A percentile compares a stretch with the other conserved stretches of the same genome.
Conservation (phyloP, 37 sponge, comb jelly and placozoan species). For the Cladorhizidae sp. region DNA sequence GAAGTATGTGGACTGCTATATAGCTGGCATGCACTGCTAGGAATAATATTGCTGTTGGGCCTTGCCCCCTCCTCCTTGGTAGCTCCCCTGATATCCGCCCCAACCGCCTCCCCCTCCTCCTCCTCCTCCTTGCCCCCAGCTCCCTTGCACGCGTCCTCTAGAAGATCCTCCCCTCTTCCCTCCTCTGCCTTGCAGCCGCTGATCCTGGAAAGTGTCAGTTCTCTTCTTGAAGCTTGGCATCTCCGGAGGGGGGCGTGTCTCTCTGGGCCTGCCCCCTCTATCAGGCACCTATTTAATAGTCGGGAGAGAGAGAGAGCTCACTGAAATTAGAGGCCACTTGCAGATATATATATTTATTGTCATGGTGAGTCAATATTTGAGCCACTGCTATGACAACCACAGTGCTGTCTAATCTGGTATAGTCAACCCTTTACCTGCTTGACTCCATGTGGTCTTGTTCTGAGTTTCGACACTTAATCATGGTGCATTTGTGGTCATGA, state of each 20-base stretch:
- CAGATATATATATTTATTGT: too few species aligned
- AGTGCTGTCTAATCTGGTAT: too few species aligned
- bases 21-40: too few species aligned
- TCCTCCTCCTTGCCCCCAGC: slow-evolving; percentile 10
- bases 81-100: not conserved
- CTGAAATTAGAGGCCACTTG: too few species aligned
- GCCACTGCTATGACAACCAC: not conserved
- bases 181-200: slow-evolving; percentile 51
- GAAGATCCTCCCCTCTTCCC: slow-evolving; percentile 17
- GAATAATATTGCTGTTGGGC: slow-evolving; percentile 29
- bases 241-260: slow-evolving; percentile 91
- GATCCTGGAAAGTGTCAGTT: slow-evolving; percentile 54
- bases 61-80: slow-evolving; percentile 1
- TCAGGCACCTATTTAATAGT: slow-evolving; percentile 82
- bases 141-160: slow-evolving; percentile 57
- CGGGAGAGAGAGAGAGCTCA: too few species aligned
- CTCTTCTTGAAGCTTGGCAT: slow-evolving; percentile 89
- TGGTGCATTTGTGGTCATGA: too few species aligned
- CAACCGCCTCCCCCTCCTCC: slow-evolving; percentile 22
- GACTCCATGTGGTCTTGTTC: too few species aligned
- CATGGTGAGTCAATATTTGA: too few species aligned
- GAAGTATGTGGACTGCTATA: too few species aligned
- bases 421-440: too few species aligned
- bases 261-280: slow-evolving; percentile 86
- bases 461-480: too few species aligned